Base-by-base conservation (phyloP, 2,113 vertebrate species). In the Paradisaea rubra region DNA sequence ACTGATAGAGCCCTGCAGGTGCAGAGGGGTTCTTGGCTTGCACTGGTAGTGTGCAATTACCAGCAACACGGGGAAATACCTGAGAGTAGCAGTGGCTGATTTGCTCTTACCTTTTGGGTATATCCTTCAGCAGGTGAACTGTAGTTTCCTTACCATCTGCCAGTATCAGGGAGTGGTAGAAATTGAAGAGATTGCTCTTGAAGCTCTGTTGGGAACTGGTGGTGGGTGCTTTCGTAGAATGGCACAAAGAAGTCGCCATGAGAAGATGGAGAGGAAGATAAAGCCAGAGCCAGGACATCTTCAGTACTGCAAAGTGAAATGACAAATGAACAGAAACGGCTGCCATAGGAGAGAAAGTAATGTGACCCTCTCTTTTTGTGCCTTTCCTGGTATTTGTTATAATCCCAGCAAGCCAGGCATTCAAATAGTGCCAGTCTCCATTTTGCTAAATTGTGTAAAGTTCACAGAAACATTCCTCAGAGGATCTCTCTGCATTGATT, bases 91-190 rank as follows among this genome's bases (percentile, higher is more conserved):
- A 19, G 30, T 3, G 33, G 30, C n/a, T 53, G 53, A 13, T 33
- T 24, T 70, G n/a, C 41, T 73, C 96, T 86, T 97, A 99, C 98
- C 98, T 99, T 92, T 98, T 98, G 45, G 98, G 97, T 53, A 97
- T 97, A 71, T 98, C 98, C 93, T 98, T 98, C 63, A 98, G 96
- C 61, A 99, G 97, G 49, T 98, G 97, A 66, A 99, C 4, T 45
- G 98, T 96, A 16, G 97, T 99, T 96, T 98, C 95, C 91, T 97
- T 98, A 37, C 98, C 98, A 56, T 98, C 98, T 61, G 96, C 96
- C 70, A 99, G 97, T 96, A 98, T 74, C 56, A 96, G 50, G 25
- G 97, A 96, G 60, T 95, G 95, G 59, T 97, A 96, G 86, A 96
- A 96, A 52, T 91, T 95, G 88, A 95, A 95, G 80, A 96, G 95